These are phyloP conservation scores for Gonioctena quinquepunctata DNA, from an alignment of 1,140 invertebrate species.

Conservation along the genomic window DNA sequence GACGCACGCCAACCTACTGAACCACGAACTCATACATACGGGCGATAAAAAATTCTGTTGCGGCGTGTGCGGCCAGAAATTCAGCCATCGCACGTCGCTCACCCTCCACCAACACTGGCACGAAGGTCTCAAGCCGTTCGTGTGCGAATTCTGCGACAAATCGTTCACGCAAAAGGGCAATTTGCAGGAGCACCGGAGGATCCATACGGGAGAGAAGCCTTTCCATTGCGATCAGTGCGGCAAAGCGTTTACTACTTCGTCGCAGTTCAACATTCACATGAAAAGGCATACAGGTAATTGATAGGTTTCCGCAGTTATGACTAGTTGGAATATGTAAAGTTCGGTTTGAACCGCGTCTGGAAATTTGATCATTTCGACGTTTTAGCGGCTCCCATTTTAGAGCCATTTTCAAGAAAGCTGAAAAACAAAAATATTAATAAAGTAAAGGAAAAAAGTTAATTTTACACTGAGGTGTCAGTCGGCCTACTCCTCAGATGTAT, in stretches of 20 bases:
- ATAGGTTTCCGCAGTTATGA: background rate
- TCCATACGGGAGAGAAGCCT: constrained; percentile 67
- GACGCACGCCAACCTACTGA: constrained; percentile 70
- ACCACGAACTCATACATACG: constrained; percentile 69
- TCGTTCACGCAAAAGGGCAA: constrained; percentile 67
- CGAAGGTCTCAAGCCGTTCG: constrained; percentile 64
- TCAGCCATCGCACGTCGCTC: constrained; percentile 74
- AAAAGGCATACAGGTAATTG: constrained; percentile 63
- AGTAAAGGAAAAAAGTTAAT: too few relatives aligned
- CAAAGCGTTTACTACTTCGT: constrained; percentile 71
- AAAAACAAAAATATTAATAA: too few relatives aligned
- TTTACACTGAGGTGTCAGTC: too few relatives aligned
- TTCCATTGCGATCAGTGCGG: constrained; percentile 71
- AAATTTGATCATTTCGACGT: too few relatives aligned
- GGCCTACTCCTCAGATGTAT: too few relatives aligned
- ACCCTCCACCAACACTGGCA: constrained; percentile 66
- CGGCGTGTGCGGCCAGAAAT: constrained; percentile 75
- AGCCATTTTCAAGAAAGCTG: too few relatives aligned
- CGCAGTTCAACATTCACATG: constrained; percentile 65
- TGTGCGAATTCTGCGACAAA: constrained; percentile 65
- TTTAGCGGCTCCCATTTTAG: too few relatives aligned
- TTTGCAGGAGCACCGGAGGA: constrained; percentile 64
- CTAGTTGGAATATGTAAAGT: background rate
- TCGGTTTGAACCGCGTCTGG: too few relatives aligned
- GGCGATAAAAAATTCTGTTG: constrained; percentile 76